Evolutionary conservation across 2,113 vertebrate genomes (phyloP).

Genomic region (Ploceus nigricollis): DNA sequence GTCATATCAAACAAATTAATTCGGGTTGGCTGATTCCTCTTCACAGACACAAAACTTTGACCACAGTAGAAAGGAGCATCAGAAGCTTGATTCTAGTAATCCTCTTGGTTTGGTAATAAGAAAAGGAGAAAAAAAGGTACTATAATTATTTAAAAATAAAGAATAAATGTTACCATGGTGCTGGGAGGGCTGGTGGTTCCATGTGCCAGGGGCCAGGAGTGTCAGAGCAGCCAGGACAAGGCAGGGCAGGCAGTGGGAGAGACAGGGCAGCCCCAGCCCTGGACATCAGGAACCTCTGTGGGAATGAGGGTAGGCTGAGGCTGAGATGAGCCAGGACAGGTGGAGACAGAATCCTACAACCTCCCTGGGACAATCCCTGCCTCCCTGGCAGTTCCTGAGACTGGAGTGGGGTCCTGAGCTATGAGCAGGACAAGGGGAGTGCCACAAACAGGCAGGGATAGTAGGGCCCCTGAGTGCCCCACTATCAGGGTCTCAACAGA

Average conservation of each 20-base stretch:
- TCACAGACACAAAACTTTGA: background rate
- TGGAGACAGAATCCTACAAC: fast-evolving
- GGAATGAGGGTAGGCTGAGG: background rate
- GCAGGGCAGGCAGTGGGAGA: background rate
- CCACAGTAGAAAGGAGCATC: background rate
- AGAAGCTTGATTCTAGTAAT: background rate
- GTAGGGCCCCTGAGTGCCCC: fast-evolving
- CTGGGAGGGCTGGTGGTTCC: background rate
- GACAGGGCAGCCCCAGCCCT: background rate
- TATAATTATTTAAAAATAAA: background rate
- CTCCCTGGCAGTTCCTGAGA: fast-evolving
- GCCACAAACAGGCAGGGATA: background rate
- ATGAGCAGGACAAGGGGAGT: fast-evolving
- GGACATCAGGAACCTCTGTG: background rate
- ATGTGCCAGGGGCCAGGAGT: background rate
- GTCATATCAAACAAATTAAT: background rate
- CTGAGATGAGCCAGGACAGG: background rate
- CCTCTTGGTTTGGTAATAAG: background rate
- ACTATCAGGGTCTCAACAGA: too few species aligned
- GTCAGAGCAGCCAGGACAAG: background rate
- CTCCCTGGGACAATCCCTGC: background rate
- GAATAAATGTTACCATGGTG: fast-evolving
- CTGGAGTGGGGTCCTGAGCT: background rate
- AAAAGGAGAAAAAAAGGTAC: background rate
- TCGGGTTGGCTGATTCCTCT: background rate